Conservation (phyloP, 2,888 invertebrate species). For the Plagodis dolabraria region DNA sequence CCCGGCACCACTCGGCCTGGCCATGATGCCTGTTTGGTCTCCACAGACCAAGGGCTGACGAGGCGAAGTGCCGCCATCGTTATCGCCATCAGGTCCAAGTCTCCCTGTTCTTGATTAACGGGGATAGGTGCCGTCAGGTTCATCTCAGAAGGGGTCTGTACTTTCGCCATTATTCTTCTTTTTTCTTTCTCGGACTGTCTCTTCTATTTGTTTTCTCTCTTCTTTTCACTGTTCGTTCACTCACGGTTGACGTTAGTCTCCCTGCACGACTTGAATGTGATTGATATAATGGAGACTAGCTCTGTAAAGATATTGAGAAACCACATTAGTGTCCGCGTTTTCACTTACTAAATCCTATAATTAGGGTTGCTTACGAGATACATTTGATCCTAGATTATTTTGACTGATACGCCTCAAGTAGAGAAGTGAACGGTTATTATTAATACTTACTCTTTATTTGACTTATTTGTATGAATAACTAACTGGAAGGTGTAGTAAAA, state of each 20-base stretch:
- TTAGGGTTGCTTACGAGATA: slow-evolving; percentile 43
- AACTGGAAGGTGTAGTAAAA: no score
- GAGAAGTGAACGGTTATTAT: no score
- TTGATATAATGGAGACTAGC: slow-evolving; percentile 52
- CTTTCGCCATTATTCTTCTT: slow-evolving; percentile 62
- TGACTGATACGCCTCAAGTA: not conserved
- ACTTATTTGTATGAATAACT: no score
- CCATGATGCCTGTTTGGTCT: slow-evolving; percentile 56
- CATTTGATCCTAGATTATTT: not conserved
- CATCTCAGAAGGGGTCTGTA: slow-evolving; percentile 67
- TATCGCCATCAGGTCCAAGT: slow-evolving; percentile 71
- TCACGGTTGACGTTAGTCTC: slow-evolving; percentile 43
- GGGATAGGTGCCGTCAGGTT: slow-evolving; percentile 63
- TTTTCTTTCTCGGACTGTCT: slow-evolving; percentile 4
- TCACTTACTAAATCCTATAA: slow-evolving; percentile 25
- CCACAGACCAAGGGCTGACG: slow-evolving; percentile 72
- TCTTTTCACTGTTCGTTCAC: slow-evolving; percentile 1
- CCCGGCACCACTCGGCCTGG: slow-evolving; percentile 56
- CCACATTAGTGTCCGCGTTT: slow-evolving; percentile 59
- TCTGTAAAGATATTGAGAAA: slow-evolving; percentile 70
- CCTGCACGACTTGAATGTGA: slow-evolving; percentile 48
- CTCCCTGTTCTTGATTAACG: slow-evolving; percentile 61
- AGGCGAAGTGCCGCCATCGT: slow-evolving; percentile 80
- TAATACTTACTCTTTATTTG: no score
- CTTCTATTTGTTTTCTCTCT: slow-evolving; percentile 8